phyloP scores from a whole-genome alignment of 2,888 invertebrate species.

The Meiosimyza platycephala region DNA sequence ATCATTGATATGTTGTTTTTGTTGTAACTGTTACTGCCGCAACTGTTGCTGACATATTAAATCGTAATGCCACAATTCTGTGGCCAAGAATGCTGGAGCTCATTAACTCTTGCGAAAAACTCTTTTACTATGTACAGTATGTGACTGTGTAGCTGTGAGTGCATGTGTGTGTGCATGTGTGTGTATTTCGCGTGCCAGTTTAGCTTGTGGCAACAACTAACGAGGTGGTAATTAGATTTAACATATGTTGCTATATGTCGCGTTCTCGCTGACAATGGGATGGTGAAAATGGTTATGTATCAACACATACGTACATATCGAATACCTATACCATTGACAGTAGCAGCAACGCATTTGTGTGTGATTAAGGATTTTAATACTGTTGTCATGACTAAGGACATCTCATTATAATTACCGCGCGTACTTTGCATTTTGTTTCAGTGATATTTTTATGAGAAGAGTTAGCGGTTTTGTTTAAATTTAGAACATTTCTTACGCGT shows the following conservation, averaged over 20 bases:
- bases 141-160: neutral
- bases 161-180: neutral
- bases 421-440: too few relatives aligned
- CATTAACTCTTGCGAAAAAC: too few relatives aligned
- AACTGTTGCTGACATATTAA: slow-evolving; percentile 11
- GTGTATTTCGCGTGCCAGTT: neutral
- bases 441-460: too few relatives aligned
- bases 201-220: slow-evolving; percentile 21
- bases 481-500: too few relatives aligned
- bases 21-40: neutral
- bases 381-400: too few relatives aligned
- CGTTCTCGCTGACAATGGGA: neutral
- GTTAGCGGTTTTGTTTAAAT: too few relatives aligned
- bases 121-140: neutral
- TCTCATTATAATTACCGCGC: too few relatives aligned
- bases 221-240: slow-evolving; percentile 30
- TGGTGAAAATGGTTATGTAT: neutral
- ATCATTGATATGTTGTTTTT: neutral
- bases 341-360: too few relatives aligned
- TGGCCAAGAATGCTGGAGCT: neutral
- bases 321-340: too few relatives aligned
- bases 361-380: too few relatives aligned
- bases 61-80: neutral
- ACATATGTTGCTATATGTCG: slow-evolving; percentile 17
- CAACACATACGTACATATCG: too few relatives aligned